These are phyloP conservation scores for Dastarcus helophoroides DNA, from an alignment of 2,888 invertebrate genomes.

Conservation along the genomic window DNA sequence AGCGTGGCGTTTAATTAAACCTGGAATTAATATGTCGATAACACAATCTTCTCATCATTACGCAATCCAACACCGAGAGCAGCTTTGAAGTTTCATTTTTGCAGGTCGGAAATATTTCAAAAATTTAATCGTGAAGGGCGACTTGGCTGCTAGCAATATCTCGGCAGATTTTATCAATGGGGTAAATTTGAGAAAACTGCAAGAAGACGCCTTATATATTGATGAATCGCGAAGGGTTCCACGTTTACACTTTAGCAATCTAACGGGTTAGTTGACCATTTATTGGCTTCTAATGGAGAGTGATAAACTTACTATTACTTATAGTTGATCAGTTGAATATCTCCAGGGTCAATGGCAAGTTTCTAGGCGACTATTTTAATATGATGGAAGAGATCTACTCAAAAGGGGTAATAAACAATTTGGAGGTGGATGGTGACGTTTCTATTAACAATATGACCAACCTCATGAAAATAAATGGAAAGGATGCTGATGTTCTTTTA, in stretches of 20 bases:
- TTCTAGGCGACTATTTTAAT: slow-evolving; percentile 19
- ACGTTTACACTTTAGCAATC: slow-evolving; percentile 18
- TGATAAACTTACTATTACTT: slow-evolving; percentile 1
- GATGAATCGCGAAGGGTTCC: slow-evolving; percentile 16
- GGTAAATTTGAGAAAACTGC: slow-evolving; percentile 17
- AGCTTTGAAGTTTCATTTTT: slow-evolving; percentile 10
- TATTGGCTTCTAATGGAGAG: background rate
- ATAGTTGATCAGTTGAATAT: slow-evolving; percentile 20
- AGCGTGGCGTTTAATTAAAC: too few species aligned
- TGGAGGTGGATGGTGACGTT: slow-evolving; percentile 22
- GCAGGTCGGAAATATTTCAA: slow-evolving; percentile 19
- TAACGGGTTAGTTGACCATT: slow-evolving; percentile 18
- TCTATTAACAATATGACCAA: slow-evolving; percentile 15
- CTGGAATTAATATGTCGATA: too few species aligned
- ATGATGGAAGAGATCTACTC: slow-evolving; percentile 18
- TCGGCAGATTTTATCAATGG: slow-evolving; percentile 18
- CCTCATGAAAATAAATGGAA: slow-evolving; percentile 20
- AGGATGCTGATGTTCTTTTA: slow-evolving; percentile 17
- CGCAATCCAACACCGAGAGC: too few species aligned
- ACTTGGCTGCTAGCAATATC: slow-evolving; percentile 14
- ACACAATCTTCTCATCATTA: too few species aligned
- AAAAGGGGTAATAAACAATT: slow-evolving; percentile 16
- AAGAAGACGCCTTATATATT: slow-evolving; percentile 18
- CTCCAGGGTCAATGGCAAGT: slow-evolving; percentile 19
- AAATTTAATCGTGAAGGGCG: slow-evolving; percentile 19